Percentiles rank a stretch among this genome's conserved stretches.
Conservation (phyloP, 2,113 vertebrate species). For the Cynoglossus semilaevis region DNA sequence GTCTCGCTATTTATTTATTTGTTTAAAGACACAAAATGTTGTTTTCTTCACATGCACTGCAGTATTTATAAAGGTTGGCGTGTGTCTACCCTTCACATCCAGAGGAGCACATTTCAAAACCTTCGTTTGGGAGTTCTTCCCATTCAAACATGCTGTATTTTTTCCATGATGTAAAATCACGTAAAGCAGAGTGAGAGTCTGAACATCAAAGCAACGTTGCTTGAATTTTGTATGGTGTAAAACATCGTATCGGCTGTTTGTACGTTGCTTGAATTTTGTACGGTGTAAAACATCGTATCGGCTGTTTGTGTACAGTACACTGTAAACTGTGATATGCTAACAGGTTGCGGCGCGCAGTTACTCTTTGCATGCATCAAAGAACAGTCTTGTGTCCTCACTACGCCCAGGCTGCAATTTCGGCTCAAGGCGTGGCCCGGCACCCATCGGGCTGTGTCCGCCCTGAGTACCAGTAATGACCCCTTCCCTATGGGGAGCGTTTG, state of each 20-base stretch:
- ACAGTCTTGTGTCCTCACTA: slow-evolving; percentile 67
- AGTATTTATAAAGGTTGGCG: not conserved
- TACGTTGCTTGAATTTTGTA: too few relatives aligned
- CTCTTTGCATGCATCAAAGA: slow-evolving; percentile 68
- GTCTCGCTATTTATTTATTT: slow-evolving; percentile 55
- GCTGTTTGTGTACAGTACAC: slow-evolving; percentile 57
- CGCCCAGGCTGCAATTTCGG: slow-evolving; percentile 74
- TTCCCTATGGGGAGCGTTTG: slow-evolving; percentile 69
- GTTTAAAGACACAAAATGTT: slow-evolving; percentile 43
- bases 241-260: slow-evolving; percentile 50
- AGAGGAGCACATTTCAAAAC: too few relatives aligned
- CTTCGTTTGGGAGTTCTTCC: not conserved
- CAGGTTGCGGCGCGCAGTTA: slow-evolving; percentile 52
- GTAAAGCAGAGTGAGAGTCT: slow-evolving; percentile 10
- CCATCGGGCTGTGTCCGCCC: slow-evolving; percentile 59
- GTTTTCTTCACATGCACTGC: not conserved
- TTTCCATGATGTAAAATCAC: not conserved
- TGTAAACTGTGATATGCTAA: slow-evolving; percentile 65
- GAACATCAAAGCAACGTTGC: slow-evolving; percentile 12
- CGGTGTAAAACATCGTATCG: slow-evolving; percentile 40
- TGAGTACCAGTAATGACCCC: slow-evolving; percentile 64
- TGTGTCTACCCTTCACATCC: too few relatives aligned
- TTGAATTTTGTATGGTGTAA: too few relatives aligned
- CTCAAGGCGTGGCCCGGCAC: slow-evolving; percentile 69
- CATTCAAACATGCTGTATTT: not conserved